Conservation (phyloP, 2,797 vertebrate species). For the Sebastes oblongus region DNA sequence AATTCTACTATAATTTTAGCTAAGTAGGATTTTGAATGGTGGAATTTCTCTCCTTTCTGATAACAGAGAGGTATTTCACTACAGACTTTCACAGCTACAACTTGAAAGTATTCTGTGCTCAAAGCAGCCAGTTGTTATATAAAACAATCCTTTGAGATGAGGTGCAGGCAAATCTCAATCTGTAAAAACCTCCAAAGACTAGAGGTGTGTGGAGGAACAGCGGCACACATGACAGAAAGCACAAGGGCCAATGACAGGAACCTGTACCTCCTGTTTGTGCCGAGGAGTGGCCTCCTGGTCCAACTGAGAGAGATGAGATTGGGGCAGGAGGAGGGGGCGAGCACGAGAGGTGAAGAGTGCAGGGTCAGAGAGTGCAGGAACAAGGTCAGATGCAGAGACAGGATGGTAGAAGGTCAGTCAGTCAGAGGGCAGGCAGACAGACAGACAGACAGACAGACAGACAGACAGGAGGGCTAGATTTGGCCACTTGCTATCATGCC, state of each 20-base stretch:
- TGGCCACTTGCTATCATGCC: slow-evolving; percentile 20
- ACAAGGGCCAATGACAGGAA: slow-evolving; percentile 33
- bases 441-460: slow-evolving; percentile 25
- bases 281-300: slow-evolving; percentile 94
- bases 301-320: slow-evolving; percentile 87
- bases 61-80: background rate
- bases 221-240: slow-evolving; percentile 5
- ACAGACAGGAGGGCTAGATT: background rate
- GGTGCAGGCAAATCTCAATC: background rate
- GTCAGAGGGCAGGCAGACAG: slow-evolving; percentile 31
- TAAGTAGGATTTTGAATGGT: background rate
- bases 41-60: background rate
- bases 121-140: background rate
- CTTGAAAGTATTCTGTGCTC: background rate
- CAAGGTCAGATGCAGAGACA: slow-evolving; percentile 61
- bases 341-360: slow-evolving; percentile 46
- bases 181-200: background rate
- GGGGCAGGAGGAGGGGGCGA: slow-evolving; percentile 55
- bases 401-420: slow-evolving; percentile 34
- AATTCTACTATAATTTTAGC: background rate
- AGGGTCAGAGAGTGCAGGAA: slow-evolving; percentile 53
- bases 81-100: background rate
- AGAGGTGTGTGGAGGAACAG: background rate
- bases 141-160: background rate
- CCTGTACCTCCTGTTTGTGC: slow-evolving; percentile 97